phyloP scores from a whole-genome alignment of 2,888 invertebrate genomes.

The Synergus umbraculus region DNA sequence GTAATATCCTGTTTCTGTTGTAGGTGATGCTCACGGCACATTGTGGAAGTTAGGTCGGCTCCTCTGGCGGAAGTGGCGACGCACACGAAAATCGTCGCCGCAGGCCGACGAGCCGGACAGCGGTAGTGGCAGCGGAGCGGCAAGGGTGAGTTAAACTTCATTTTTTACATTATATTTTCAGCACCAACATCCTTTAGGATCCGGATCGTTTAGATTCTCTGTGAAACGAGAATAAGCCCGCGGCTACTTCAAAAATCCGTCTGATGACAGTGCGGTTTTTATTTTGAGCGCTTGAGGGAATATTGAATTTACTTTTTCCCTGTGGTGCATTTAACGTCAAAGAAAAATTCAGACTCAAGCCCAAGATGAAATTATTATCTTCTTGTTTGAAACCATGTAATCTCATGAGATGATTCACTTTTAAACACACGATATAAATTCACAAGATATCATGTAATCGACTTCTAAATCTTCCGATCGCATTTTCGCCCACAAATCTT shows the following conservation, averaged over 20 bases:
- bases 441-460: neutral
- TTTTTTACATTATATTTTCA: constrained; percentile 24
- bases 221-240: neutral
- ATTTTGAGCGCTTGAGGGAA: neutral
- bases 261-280: neutral
- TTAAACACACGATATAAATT: too few species aligned
- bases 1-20: constrained; percentile 64
- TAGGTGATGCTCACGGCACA: constrained; percentile 69
- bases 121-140: constrained; percentile 76
- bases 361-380: neutral
- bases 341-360: neutral
- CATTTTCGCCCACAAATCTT: constrained; percentile 13
- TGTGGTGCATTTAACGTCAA: neutral
- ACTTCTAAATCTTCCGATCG: constrained; percentile 9
- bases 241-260: constrained; percentile 10
- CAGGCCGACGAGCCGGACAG: constrained; percentile 72
- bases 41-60: constrained; percentile 62
- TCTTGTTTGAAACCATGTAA: neutral
- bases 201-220: constrained; percentile 17
- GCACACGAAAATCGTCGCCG: constrained; percentile 69
- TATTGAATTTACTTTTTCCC: neutral
- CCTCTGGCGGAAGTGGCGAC: constrained; percentile 65
- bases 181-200: constrained; percentile 6
- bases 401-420: neutral
- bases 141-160: constrained; percentile 69